Base-by-base conservation (phyloP, 2,113 vertebrate species). In the Formicarius rufipectus region DNA sequence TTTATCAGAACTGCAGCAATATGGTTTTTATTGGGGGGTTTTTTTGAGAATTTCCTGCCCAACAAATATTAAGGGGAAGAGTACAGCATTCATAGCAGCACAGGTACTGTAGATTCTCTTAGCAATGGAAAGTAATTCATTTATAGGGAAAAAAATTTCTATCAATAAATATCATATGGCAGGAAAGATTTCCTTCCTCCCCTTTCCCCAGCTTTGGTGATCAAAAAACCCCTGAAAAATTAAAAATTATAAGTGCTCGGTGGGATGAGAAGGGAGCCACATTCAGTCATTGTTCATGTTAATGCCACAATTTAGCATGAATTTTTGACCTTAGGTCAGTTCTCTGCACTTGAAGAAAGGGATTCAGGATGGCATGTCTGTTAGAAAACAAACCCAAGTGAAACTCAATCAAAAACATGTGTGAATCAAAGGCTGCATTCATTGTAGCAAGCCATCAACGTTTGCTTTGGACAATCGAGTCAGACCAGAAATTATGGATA, bases 331-430 rank as follows among this genome's bases (percentile, higher is more conserved):
- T 92, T 80, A n/a, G 4, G 7, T 60, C 18, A 69, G 10, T 39
- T 81, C 4, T 71, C 45, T 62, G 27, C 16, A 7, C 10, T 87
- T 89, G 37, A 84, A 58, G n/a, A 35, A 17, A 27, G 10, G 6
- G 1, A 2, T 37, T 86, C 16, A 42, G 7, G 4, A 11, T 20
- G 2, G 2, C 31, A 2, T 37, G 5, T 10, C 22, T 5, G 3
- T 35, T 45, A 84, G 39, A 78, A 55, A 91, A 5, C 9, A 55
- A 45, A 86, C 44, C 9, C 31, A 53, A 66, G 9, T 49, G 17
- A 84, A 85, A 52, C 4, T 1, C 12, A 21, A 39, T 4, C 9
- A 58, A 30, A 79, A 80, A 30, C 13, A 12, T 8, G 2, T 5
- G 6, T 40, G 39, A 72, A 40, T 67, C 25, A 37, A 72, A 67